Percentiles rank a stretch among this genome's conserved stretches.
Evolutionary conservation across 2,888 invertebrate species (phyloP).

Genomic region (Lamellibrachia columna): DNA sequence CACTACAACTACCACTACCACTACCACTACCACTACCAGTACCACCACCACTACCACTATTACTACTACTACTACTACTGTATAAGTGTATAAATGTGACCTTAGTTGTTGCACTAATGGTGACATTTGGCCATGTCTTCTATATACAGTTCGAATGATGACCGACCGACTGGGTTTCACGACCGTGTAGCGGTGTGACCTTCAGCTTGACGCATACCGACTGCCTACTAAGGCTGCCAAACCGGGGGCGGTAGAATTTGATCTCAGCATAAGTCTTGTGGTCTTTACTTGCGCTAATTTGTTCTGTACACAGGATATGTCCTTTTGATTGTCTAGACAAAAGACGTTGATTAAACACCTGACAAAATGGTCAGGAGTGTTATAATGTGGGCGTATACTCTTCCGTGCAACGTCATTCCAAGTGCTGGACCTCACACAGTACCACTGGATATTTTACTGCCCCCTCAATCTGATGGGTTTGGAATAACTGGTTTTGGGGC

Average conservation of each 20-base stretch:
- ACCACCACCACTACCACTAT: too few relatives aligned
- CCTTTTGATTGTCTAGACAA: not conserved
- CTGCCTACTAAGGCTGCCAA: not conserved
- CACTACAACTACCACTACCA: too few relatives aligned
- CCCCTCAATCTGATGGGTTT: too few relatives aligned
- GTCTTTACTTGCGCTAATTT: not conserved
- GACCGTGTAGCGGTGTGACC: not conserved
- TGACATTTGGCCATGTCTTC: not conserved
- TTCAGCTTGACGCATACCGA: not conserved
- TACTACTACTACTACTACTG: not conserved
- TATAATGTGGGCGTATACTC: not conserved
- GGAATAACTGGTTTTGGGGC: too few relatives aligned
- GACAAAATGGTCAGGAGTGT: not conserved
- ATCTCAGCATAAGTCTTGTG: not conserved
- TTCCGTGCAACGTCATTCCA: not conserved
- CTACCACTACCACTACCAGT: too few relatives aligned
- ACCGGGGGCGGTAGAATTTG: not conserved
- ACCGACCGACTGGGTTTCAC: constrained; percentile 5
- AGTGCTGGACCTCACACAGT: too few relatives aligned
- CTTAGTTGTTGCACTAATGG: not conserved
- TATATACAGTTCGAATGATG: not conserved
- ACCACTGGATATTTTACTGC: too few relatives aligned
- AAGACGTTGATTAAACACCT: not conserved
- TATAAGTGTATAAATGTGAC: not conserved
- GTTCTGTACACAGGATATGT: not conserved